These are phyloP conservation scores for Noctua janthina DNA, from an alignment of 2,888 invertebrate species.

Conservation along the genomic window DNA sequence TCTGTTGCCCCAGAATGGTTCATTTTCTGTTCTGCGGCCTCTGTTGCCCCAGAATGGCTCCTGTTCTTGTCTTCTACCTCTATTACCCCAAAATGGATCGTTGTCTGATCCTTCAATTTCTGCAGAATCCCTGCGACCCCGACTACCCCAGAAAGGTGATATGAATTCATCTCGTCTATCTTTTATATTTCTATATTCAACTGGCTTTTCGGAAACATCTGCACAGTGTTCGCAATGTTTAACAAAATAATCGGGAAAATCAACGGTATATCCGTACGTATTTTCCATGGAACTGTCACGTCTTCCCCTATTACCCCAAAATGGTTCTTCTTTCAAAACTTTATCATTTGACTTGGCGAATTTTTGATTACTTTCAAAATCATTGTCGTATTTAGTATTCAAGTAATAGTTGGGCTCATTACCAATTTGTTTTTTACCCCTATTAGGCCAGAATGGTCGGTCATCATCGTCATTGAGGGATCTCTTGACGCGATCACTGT, in stretches of 20 bases:
- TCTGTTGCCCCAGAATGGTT: conserved; percentile 80
- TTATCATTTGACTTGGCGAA: conserved; percentile 67
- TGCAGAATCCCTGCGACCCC: conserved; percentile 61
- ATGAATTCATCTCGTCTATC: conserved; percentile 72
- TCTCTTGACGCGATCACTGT: conserved; percentile 77
- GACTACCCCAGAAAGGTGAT: conserved; percentile 70
- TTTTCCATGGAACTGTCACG: conserved; percentile 77
- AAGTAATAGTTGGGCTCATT: conserved; percentile 48
- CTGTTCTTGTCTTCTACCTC: conserved; percentile 75
- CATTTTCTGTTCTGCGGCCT: conserved; percentile 70
- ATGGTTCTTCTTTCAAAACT: conserved; percentile 79
- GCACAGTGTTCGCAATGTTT: conserved; percentile 70
- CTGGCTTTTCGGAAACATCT: conserved; percentile 47
- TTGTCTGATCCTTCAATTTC: conserved; percentile 58
- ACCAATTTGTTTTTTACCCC: conserved; percentile 74
- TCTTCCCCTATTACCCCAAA: conserved; percentile 85
- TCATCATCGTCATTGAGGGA: conserved; percentile 76
- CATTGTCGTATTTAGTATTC: conserved; percentile 57
- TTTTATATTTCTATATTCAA: conserved; percentile 61
- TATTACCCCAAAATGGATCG: conserved; percentile 80
- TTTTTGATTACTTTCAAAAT: conserved; percentile 63
- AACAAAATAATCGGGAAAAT: conserved; percentile 65
- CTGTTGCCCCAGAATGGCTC: conserved; percentile 81
- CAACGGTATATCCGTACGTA: conserved; percentile 59
- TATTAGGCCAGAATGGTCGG: conserved; percentile 76